These are phyloP conservation scores for Hippocampus kuda DNA, from an alignment of 2,797 vertebrate species.

Conservation along the genomic window DNA sequence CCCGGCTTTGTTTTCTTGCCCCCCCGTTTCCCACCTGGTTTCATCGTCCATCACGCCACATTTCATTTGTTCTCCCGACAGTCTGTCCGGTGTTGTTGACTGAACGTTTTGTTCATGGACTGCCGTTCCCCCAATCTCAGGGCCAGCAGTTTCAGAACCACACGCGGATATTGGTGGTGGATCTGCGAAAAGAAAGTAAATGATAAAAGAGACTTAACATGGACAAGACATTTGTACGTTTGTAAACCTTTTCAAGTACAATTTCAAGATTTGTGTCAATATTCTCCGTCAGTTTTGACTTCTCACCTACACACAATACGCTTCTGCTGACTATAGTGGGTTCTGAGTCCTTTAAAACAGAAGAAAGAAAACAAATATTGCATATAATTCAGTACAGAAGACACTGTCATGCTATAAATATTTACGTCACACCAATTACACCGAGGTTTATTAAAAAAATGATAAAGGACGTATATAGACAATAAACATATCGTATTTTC, in stretches of 20 bases:
- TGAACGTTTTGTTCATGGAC: conserved; percentile 3
- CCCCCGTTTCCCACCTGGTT: background rate
- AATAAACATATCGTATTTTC: no score
- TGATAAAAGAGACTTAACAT: background rate
- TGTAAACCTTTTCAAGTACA: background rate
- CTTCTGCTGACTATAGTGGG: conserved; percentile 17
- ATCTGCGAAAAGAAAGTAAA: conserved; percentile 9
- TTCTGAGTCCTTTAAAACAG: conserved; percentile 32
- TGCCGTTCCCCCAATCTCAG: background rate
- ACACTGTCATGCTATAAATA: no score
- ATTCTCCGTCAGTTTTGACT: background rate
- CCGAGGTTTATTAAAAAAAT: no score
- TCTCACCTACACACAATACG: conserved; percentile 27
- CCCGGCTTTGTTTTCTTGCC: background rate
- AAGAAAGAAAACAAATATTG: background rate
- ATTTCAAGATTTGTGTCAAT: background rate
- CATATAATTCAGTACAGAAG: no score
- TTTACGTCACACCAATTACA: no score
- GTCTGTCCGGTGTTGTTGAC: conserved; percentile 1
- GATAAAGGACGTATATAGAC: no score
- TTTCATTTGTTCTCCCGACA: background rate
- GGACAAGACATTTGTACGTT: background rate
- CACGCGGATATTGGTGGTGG: background rate
- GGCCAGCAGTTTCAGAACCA: conserved; percentile 12
- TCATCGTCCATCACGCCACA: background rate